A percentile compares a stretch with the other conserved stretches of the same genome.
Evolutionary conservation across 2,113 vertebrate genomes (phyloP).

Genomic region (Carassius carassius): DNA sequence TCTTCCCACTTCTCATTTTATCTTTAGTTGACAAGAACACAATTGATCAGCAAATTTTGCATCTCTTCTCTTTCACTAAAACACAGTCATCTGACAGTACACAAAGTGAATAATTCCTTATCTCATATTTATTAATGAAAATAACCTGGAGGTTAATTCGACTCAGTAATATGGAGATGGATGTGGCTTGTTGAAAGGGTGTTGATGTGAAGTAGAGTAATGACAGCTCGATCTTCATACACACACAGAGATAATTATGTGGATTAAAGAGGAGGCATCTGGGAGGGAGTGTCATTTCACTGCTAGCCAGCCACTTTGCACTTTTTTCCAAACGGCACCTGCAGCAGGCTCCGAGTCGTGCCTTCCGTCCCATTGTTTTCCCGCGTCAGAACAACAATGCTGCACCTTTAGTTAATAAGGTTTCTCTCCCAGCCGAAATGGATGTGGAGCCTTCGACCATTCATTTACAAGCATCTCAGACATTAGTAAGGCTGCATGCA

Average conservation of each 20-base stretch:
- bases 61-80: constrained; percentile 44
- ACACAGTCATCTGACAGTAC: constrained; percentile 46
- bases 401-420: constrained; percentile 53
- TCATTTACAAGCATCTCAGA: constrained; percentile 47
- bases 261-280: constrained; percentile 51
- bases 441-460: constrained; percentile 40
- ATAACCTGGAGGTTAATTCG: constrained; percentile 60
- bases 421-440: constrained; percentile 43
- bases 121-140: constrained; percentile 66
- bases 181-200: constrained; percentile 40
- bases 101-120: constrained; percentile 57
- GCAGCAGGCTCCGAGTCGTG: background rate
- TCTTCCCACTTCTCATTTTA: constrained; percentile 13
- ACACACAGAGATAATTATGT: constrained; percentile 54
- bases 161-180: constrained; percentile 52
- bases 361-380: constrained; percentile 17
- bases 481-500: constrained; percentile 55
- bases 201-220: constrained; percentile 35
- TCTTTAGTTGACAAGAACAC: constrained; percentile 49
- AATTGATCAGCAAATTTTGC: constrained; percentile 57
- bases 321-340: background rate
- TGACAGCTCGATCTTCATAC: constrained; percentile 44
- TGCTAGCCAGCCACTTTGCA: background rate
- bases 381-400: constrained; percentile 18
- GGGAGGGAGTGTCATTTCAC: constrained; percentile 25